These are phyloP conservation scores for Masnerella sp. DNA, from an alignment of 2,888 invertebrate genomes.

Conservation along the genomic window DNA sequence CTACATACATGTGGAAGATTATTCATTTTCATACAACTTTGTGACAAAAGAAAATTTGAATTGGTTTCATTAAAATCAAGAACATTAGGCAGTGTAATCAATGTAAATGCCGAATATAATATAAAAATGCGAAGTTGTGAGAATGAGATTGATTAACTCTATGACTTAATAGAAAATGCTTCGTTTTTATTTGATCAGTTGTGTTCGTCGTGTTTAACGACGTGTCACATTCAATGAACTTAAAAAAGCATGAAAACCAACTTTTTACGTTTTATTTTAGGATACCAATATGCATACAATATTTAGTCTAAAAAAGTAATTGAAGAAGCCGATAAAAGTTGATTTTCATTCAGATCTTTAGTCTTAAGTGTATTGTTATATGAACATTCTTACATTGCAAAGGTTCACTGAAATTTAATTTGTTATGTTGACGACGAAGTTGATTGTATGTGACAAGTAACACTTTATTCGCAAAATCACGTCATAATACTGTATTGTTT, in stretches of 20 bases:
- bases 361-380: too few species aligned
- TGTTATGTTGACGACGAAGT: slow-evolving; percentile 27
- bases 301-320: too few species aligned
- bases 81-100: slow-evolving; percentile 23
- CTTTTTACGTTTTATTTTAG: too few species aligned
- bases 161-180: slow-evolving; percentile 23
- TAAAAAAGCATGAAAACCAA: slow-evolving; percentile 8
- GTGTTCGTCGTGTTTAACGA: not conserved
- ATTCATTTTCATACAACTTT: slow-evolving; percentile 17
- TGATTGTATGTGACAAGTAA: slow-evolving; percentile 52
- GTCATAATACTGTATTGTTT: slow-evolving; percentile 51
- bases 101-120: slow-evolving; percentile 17
- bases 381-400: too few species aligned
- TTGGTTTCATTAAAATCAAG: not conserved
- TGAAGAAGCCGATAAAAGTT: not conserved
- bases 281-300: too few species aligned
- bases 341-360: not conserved
- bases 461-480: slow-evolving; percentile 43
- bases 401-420: too few species aligned
- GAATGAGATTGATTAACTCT: slow-evolving; percentile 18
- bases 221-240: slow-evolving; percentile 33
- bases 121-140: slow-evolving; percentile 22
- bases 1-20: slow-evolving; percentile 33
- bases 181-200: slow-evolving; percentile 7
- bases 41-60: slow-evolving; percentile 11